Evolutionary conservation across 2,113 vertebrate species (phyloP).

Genomic region (Austrofundulus limnaeus): DNA sequence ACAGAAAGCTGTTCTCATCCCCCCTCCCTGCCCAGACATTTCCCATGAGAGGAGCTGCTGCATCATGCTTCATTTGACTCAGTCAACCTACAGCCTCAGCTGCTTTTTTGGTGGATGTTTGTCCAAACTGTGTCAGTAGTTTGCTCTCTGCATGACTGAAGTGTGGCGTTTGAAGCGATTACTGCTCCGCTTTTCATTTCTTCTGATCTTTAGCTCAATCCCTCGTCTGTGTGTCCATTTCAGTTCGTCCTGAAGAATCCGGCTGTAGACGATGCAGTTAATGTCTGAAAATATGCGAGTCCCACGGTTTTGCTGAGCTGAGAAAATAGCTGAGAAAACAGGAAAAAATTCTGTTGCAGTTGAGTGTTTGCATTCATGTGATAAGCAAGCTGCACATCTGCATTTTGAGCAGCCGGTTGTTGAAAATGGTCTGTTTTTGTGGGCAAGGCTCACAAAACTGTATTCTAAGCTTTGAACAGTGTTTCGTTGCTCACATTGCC

Average conservation of each 20-base stretch:
- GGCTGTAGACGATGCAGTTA: no score
- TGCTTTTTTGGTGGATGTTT: slow-evolving; percentile 25
- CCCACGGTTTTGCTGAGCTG: no score
- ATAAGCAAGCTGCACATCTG: no score
- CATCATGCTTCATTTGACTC: slow-evolving; percentile 2
- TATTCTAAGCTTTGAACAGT: no score
- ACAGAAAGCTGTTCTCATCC: background rate
- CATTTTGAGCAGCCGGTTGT: no score
- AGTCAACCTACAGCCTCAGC: slow-evolving; percentile 28
- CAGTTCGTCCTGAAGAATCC: slow-evolving; percentile 36
- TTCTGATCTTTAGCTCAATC: slow-evolving; percentile 56
- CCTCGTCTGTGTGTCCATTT: slow-evolving; percentile 42
- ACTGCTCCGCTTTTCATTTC: slow-evolving; percentile 46
- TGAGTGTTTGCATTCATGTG: no score
- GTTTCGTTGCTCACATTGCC: no score
- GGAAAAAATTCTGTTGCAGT: no score
- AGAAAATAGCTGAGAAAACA: no score
- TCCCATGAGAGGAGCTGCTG: slow-evolving; percentile 45
- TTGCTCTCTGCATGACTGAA: slow-evolving; percentile 4
- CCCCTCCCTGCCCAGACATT: slow-evolving; percentile 14
- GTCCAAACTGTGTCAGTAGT: slow-evolving; percentile 16
- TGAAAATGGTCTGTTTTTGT: no score
- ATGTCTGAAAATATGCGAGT: no score
- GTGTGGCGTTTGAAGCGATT: slow-evolving; percentile 27
- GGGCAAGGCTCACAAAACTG: no score